Base-by-base conservation (phyloP, 2,113 vertebrate species). In the Ammodytes dubius region DNA sequence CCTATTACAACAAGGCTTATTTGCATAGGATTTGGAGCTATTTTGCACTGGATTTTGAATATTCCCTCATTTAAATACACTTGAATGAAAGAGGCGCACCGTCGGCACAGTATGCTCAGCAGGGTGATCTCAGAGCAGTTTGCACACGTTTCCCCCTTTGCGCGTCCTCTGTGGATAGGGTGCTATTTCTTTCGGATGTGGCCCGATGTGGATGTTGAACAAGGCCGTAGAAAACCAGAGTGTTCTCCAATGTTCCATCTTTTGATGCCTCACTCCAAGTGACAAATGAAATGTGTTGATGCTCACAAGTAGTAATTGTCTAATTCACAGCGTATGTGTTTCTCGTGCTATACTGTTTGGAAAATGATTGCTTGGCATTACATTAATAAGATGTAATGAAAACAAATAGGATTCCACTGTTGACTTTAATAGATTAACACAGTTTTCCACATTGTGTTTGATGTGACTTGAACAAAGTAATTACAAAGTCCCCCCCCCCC, bases 401-500 rank as follows among this genome's bases (percentile, higher is more conserved):
- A 86, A 90, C 78, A 85, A 84, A 88, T 81, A 74, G 70, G 58
- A 65, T 89, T 70, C 80, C 84, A 67, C 66, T 80, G 89, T 87
- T 90, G 87, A 90, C 86, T 87, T 81, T 75, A 72, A 86, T 79
- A 87, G 84, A 87, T 89, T 53, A 83, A 86, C 72, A 80, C 57
- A 79, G 84, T 90, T 90, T 89, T 89, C 83, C 74, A 86, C 82
- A 81, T 56, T 1, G 50, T 74, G 64, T 80, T 88, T 90, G 77
- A 88, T 85, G 87, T 81, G 82, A 89, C 81, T 86, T 47, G 35
- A 80, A 74, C 69, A 66, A 86, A 85, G 75, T 82, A 81, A 82
- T 91, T 79, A 58, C 63, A 19, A 47, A 54, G 65, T 45, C 68
- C 81, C 72, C 63, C 65, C 70, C 70, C n/a, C 63, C 65, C 70